Percentiles rank a stretch among this genome's conserved stretches.
Conservation (phyloP, 2,797 vertebrate genomes). For the Mus minutoides region DNA sequence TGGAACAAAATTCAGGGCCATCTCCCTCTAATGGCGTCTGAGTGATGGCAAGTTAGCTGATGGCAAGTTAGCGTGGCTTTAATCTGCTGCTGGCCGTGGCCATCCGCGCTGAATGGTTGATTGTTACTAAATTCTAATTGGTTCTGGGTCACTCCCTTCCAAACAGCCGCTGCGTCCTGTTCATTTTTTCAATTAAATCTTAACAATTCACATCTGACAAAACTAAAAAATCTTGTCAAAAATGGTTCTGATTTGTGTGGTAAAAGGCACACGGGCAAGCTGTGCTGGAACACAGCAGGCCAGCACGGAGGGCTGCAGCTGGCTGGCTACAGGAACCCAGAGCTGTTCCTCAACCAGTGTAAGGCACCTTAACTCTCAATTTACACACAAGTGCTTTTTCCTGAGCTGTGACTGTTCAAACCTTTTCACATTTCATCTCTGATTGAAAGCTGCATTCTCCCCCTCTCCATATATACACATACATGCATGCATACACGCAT, state of each 20-base stretch:
- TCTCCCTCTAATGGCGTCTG: constrained; percentile 81
- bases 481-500: neutral
- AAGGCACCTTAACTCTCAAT: neutral
- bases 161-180: constrained; percentile 87
- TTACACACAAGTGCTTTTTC: neutral
- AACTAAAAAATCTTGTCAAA: constrained; percentile 90
- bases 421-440: neutral
- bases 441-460: neutral
- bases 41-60: constrained; percentile 66
- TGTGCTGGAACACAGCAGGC: constrained; percentile 71
- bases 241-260: constrained; percentile 87
- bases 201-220: constrained; percentile 90
- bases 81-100: constrained; percentile 78
- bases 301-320: constrained; percentile 65
- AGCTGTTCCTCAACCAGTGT: neutral
- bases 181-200: constrained; percentile 93
- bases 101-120: constrained; percentile 89
- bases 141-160: constrained; percentile 91
- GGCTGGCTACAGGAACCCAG: constrained; percentile 76
- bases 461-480: neutral
- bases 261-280: constrained; percentile 80
- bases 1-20: constrained; percentile 73
- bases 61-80: constrained; percentile 82
- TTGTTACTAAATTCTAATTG: constrained; percentile 92
- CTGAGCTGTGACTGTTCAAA: neutral